phyloP scores from a whole-genome alignment of 2,113 vertebrate genomes.

The Picathartes gymnocephalus region DNA sequence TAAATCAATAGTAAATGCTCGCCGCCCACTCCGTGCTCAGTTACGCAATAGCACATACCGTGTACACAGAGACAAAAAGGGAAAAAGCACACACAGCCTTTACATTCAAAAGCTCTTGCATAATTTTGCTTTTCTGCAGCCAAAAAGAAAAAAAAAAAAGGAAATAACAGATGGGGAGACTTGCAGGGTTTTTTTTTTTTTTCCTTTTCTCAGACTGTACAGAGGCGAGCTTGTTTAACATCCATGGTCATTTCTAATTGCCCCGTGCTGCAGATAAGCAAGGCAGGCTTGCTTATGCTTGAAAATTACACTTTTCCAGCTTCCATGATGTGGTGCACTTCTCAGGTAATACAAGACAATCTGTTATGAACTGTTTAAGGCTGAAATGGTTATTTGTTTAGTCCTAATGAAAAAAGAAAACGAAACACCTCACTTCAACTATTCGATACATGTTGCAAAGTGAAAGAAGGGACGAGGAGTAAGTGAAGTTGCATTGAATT shows the following conservation, averaged over 20 bases:
- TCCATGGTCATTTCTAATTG: slow-evolving; percentile 68
- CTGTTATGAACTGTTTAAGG: slow-evolving; percentile 40
- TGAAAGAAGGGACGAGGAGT: neutral
- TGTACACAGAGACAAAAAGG: slow-evolving; percentile 74
- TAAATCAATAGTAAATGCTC: slow-evolving; percentile 77
- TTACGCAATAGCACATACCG: slow-evolving; percentile 73
- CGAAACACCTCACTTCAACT: slow-evolving; percentile 29
- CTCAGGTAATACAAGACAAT: slow-evolving; percentile 60
- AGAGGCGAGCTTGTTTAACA: slow-evolving; percentile 63
- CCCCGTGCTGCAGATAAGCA: slow-evolving; percentile 46
- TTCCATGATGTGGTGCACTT: slow-evolving; percentile 50
- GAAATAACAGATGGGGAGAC: slow-evolving; percentile 78
- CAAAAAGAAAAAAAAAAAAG: slow-evolving; percentile 55
- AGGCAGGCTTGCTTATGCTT: slow-evolving; percentile 32
- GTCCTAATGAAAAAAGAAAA: slow-evolving; percentile 14
- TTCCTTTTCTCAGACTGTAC: slow-evolving; percentile 67
- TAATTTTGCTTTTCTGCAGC: slow-evolving; percentile 76
- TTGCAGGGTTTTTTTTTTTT: slow-evolving; percentile 71
- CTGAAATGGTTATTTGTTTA: slow-evolving; percentile 49
- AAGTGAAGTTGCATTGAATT: slow-evolving; percentile 12
- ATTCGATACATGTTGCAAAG: slow-evolving; percentile 37
- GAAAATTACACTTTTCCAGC: slow-evolving; percentile 47
- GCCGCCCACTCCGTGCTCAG: slow-evolving; percentile 67
- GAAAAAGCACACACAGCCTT: slow-evolving; percentile 77
- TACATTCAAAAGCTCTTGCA: slow-evolving; percentile 78